Evolutionary conservation across 2,113 vertebrate species (phyloP), one percentile per base, ranked within the genome.

Genomic region (Neoarius graeffei): DNA sequence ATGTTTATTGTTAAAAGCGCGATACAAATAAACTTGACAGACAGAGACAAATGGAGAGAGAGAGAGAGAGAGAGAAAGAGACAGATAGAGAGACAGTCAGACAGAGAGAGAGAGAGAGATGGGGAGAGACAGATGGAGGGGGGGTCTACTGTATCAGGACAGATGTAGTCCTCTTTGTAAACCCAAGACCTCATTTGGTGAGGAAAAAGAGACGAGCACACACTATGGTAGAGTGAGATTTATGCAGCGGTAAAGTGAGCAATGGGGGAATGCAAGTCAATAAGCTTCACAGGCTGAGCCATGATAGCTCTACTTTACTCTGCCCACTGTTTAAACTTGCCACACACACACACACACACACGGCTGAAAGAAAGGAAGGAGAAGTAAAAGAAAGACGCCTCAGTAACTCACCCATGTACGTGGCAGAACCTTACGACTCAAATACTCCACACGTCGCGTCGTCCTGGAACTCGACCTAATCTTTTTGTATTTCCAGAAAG

Each of bases 401-500:
- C 84, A 42, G 48, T 79, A 88, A 91, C 90, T 91, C 69, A 91
- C 88, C 86, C 88, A 89, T 89, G 86, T 64, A 83, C 25, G 9
- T 27, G 67, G 54, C 82, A 85, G 56, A 13, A 86, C 73, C 86
- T 87, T 84, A 81, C 23, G 52, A 67, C 27, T 87, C 57, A 56
- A 80, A 56, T 11, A 25, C 42, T 69, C 84, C 67, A 62, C 76
- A 77, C 57, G 64, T 60, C 81, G 23, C 69, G 76, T 27, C 42
- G 57, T 42, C 76, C 85, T 85, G 54, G 64, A 88, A 59, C 77
- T 25, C 57, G 52, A 86, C 27, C 76, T 89, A 74, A 81, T 85
- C 54, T 87, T 64, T 81, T 71, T 23, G 17, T 59, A 73, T 73
- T 59, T 85, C 48, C 52, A 73, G 27, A 57, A 52, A 85, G 30